Conservation (phyloP, 2,113 vertebrate species). For the Lophura nycthemera region DNA sequence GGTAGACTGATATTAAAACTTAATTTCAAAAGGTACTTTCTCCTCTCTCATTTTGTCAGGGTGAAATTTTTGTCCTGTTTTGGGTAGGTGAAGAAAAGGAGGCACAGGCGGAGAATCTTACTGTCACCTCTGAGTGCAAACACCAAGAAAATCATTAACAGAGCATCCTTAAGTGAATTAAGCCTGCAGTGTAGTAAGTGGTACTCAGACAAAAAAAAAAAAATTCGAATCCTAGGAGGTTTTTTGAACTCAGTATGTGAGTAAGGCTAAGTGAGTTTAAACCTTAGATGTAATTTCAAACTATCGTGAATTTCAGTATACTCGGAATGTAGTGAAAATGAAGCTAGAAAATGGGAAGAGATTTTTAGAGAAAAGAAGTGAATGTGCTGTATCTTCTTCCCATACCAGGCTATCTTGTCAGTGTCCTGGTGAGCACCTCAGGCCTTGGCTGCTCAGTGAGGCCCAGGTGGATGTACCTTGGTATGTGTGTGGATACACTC, state of each 20-base stretch:
- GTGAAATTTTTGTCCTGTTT: background rate
- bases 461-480: background rate
- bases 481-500: background rate
- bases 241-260: background rate
- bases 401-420: background rate
- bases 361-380: background rate
- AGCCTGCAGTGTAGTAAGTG: background rate
- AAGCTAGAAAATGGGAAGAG: background rate
- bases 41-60: background rate
- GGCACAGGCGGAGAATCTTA: background rate
- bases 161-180: background rate
- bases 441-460: background rate
- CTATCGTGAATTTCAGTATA: background rate
- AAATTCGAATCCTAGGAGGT: background rate
- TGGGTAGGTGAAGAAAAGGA: background rate
- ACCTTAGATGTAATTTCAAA: background rate
- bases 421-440: background rate
- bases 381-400: background rate
- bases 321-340: background rate
- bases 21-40: background rate
- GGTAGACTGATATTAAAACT: background rate
- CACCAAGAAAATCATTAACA: background rate
- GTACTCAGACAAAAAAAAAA: background rate
- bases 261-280: background rate
- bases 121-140: background rate